These are phyloP conservation scores for Nephrotoma flavescens DNA, from an alignment of 2,888 invertebrate species.

Conservation along the genomic window DNA sequence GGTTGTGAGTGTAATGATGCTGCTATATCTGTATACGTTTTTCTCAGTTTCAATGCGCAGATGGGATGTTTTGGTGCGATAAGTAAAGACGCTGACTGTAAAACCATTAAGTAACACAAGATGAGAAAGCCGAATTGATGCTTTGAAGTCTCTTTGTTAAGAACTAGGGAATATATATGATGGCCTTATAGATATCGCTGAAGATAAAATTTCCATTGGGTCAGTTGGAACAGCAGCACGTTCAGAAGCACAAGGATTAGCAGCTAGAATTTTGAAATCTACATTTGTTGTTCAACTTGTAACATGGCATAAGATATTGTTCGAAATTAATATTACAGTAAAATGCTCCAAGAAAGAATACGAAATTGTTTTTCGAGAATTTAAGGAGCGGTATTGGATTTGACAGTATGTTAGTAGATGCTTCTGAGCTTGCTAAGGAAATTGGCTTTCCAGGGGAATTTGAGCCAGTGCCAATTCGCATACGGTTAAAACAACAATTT, in stretches of 20 bases:
- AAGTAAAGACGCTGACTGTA: neutral
- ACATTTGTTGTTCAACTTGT: neutral
- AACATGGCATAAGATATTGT: neutral
- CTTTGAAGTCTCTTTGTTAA: neutral
- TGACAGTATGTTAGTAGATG: too few species aligned
- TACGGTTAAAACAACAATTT: too few species aligned
- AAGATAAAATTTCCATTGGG: neutral
- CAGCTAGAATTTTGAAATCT: neutral
- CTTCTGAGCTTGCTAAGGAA: too few species aligned
- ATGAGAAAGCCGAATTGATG: neutral
- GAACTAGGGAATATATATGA: neutral
- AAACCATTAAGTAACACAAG: neutral
- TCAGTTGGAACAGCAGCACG: neutral
- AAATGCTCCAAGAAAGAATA: too few species aligned
- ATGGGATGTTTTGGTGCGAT: neutral
- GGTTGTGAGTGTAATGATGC: neutral
- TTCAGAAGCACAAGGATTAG: neutral
- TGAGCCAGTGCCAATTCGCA: too few species aligned
- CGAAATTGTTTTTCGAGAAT: too few species aligned
- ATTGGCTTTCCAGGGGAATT: too few species aligned
- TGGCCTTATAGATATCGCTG: neutral
- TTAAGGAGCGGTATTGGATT: too few species aligned
- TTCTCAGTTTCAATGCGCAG: neutral
- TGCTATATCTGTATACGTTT: neutral
- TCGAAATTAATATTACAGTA: neutral